These are phyloP conservation scores for Pampus argenteus DNA, from an alignment of 2,797 vertebrate genomes.

Conservation along the genomic window DNA sequence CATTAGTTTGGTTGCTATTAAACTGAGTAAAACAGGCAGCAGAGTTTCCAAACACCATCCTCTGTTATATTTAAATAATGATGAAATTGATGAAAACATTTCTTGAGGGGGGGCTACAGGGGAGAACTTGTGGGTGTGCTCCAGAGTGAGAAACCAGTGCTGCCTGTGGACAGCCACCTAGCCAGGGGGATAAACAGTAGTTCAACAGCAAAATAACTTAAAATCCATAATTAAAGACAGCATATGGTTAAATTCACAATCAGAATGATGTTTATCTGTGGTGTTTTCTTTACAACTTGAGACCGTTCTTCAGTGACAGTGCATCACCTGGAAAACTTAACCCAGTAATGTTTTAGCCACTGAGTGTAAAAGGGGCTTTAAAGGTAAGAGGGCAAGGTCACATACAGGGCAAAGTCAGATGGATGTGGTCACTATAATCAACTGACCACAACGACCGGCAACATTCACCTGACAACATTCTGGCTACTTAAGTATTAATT, in stretches of 20 bases:
- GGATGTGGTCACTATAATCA: slow-evolving; percentile 10
- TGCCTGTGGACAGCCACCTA: slow-evolving; percentile 43
- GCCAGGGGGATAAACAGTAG: slow-evolving; percentile 49
- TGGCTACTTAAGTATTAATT: slow-evolving; percentile 13
- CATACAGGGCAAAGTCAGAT: slow-evolving; percentile 10
- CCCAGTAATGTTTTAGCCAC: neutral
- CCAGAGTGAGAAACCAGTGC: slow-evolving; percentile 19
- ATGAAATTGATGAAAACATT: slow-evolving; percentile 20
- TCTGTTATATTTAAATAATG: slow-evolving; percentile 48
- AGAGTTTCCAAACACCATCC: slow-evolving; percentile 12
- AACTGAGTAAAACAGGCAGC: slow-evolving; percentile 7
- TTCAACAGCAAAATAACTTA: slow-evolving; percentile 39
- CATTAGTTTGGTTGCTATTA: slow-evolving; percentile 5
- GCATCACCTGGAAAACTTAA: neutral
- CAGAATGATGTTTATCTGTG: slow-evolving; percentile 27
- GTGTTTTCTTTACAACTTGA: slow-evolving; percentile 2
- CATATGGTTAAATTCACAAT: slow-evolving; percentile 38
- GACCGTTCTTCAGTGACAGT: slow-evolving; percentile 3
- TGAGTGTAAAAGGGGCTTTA: slow-evolving; percentile 16
- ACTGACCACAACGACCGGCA: neutral
- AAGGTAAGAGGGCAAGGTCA: slow-evolving; percentile 4
- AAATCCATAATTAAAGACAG: slow-evolving; percentile 59
- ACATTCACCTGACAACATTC: neutral
- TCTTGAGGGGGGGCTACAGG: slow-evolving; percentile 1
- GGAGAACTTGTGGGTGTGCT: slow-evolving; percentile 26